Evolutionary conservation across 2,888 invertebrate genomes (phyloP), one percentile per base, ranked within the genome.

Genomic region (Mythimna ferrago): DNA sequence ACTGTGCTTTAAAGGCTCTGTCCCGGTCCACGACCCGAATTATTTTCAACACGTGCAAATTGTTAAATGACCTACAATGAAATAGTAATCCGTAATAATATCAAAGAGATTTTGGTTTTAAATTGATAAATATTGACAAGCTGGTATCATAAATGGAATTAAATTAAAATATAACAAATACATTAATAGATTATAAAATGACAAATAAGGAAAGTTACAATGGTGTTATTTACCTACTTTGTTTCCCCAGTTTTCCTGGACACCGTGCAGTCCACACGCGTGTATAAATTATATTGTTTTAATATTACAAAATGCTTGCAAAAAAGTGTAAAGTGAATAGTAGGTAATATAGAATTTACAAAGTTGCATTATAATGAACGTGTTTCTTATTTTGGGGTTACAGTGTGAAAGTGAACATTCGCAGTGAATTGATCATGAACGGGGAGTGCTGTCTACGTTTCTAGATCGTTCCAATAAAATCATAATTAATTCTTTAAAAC

Each of bases 171-270:
- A 62, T 66, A 9, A 1, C 2, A 26, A 48, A 44, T 73, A 81
- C 66, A 66, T 66, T 77, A 48, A 48, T 79, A 80, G 72, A 70
- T 73, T 58, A 57, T 63, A 65, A 71, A 66, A 67, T 75, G 76
- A 73, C 77, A 60, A 71, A 87, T 66, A 74, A 87, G 88, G 86
- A 87, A 86, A 85, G 80, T 62, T 69, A 64, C 54, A 26, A 62
- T 16, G n/a, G 16, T 41, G 35, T 21, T 56, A 32, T 66, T 57
- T 76, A 16, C 9, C 73, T 61, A 63, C 26, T 67, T 58, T 66
- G 80, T 78, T 85, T 81, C 80, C 82, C 88, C 85, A 89, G 91
- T 92, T 92, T 91, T 92, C 92, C 92, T 92, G 78, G 80, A 85
- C 82, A 77, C 73, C 21, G 68, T 70, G 72, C 65, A 62, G 77